Evolutionary conservation across 2,797 vertebrate species (phyloP).

Genomic region (Potorous gilbertii): DNA sequence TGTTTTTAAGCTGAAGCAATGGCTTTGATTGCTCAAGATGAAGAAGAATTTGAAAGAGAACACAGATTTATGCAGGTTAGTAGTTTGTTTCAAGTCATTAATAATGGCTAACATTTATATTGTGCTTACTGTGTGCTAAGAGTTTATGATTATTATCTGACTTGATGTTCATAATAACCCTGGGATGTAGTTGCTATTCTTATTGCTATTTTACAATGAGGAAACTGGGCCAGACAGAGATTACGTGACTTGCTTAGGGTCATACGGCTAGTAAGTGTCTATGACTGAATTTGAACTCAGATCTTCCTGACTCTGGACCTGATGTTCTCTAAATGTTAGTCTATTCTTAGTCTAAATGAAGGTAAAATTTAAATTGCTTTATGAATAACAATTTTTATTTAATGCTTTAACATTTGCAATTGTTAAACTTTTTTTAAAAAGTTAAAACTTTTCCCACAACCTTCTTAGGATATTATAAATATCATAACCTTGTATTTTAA

Average conservation of each 20-base stretch:
- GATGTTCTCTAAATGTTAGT: not conserved
- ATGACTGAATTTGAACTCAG: not conserved
- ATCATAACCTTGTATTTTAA: not conserved
- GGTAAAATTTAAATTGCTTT: constrained; percentile 17
- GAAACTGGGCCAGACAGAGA: not conserved
- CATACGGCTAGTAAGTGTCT: not conserved
- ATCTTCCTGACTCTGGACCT: not conserved
- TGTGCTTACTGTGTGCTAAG: constrained; percentile 10
- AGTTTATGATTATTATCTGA: not conserved
- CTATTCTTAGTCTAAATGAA: not conserved
- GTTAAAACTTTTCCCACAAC: not conserved
- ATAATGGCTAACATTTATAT: not conserved
- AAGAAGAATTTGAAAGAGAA: constrained; percentile 95
- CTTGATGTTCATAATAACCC: not conserved
- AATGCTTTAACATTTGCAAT: not conserved
- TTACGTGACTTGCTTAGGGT: not conserved
- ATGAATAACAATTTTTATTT: constrained; percentile 12
- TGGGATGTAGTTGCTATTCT: not conserved
- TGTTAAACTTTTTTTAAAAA: too few relatives aligned
- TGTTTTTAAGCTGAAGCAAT: constrained; percentile 89
- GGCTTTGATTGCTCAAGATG: constrained; percentile 92
- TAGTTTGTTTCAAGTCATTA: constrained; percentile 47
- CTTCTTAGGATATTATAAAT: not conserved
- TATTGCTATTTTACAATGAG: not conserved
- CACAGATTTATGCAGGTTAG: constrained; percentile 94